phyloP scores from a whole-genome alignment of 2,888 invertebrate genomes.

The Polyommatus iphigenia region DNA sequence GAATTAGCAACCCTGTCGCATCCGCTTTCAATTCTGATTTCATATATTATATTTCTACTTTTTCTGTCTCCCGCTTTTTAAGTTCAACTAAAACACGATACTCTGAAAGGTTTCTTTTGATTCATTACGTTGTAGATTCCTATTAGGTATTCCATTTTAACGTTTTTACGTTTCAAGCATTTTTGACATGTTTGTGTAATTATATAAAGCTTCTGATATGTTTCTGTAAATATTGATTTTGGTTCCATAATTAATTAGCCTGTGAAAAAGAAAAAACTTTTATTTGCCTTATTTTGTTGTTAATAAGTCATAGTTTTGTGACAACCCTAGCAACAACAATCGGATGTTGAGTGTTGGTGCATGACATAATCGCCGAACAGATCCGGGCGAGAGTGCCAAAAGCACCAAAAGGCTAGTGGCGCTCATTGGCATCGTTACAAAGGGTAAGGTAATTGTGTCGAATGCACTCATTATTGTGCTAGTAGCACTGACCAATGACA shows the following conservation, averaged over 20 bases:
- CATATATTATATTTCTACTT: background rate
- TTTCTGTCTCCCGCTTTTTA: background rate
- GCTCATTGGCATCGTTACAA: constrained; percentile 72
- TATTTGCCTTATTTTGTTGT: background rate
- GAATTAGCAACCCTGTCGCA: background rate
- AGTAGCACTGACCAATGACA: background rate
- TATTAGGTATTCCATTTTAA: background rate
- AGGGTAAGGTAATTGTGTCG: constrained; percentile 71
- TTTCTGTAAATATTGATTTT: background rate
- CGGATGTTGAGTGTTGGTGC: constrained; percentile 61
- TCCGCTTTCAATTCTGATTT: background rate
- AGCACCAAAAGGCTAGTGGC: constrained; percentile 49
- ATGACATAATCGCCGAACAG: constrained; percentile 76
- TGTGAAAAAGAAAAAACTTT: background rate
- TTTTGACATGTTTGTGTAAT: background rate
- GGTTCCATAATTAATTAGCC: background rate
- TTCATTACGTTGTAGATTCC: background rate
- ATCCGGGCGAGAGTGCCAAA: constrained; percentile 75
- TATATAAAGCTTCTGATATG: background rate
- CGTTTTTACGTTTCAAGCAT: background rate
- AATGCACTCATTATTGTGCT: constrained; percentile 19
- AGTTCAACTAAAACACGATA: background rate
- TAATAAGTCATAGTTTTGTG: background rate
- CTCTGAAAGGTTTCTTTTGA: background rate
- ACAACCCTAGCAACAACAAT: constrained; percentile 49